Percentiles rank a stretch among this genome's conserved stretches.
phyloP scores from a whole-genome alignment of 2,113 vertebrate genomes.

The Elephantulus edwardii region DNA sequence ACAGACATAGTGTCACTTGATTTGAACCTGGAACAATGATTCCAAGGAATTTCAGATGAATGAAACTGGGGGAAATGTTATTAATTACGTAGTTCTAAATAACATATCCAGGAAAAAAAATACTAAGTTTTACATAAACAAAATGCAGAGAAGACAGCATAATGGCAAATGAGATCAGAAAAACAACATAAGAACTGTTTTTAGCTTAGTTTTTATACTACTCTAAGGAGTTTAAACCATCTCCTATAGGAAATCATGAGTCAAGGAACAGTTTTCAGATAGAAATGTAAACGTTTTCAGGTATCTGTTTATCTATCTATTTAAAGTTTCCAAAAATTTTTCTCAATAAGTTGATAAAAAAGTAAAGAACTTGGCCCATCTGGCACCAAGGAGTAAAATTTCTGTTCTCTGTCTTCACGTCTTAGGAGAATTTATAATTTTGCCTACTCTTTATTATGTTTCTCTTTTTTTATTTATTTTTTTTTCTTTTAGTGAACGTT shows the following conservation, averaged over 20 bases:
- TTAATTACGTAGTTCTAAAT: background rate
- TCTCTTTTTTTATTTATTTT: too few species aligned
- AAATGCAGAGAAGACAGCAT: background rate
- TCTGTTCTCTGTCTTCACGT: background rate
- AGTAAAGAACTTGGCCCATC: background rate
- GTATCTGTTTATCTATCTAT: too few species aligned
- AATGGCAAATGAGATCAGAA: background rate
- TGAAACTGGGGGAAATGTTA: background rate
- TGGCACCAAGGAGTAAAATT: background rate
- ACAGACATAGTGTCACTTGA: background rate
- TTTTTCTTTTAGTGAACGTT: too few species aligned
- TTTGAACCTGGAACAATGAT: background rate
- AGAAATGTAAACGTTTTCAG: constrained; percentile 6
- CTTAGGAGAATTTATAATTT: too few species aligned
- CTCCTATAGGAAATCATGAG: background rate
- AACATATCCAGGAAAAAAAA: background rate
- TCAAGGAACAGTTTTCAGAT: background rate
- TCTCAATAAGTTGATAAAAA: background rate
- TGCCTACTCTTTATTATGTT: background rate
- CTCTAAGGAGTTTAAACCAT: background rate
- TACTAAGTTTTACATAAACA: background rate
- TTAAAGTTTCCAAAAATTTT: too few species aligned
- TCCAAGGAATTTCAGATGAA: background rate
- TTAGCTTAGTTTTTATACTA: background rate
- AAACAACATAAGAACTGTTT: background rate